Evolutionary conservation across 2,888 invertebrate genomes (phyloP).

Genomic region (Plebejus melissa): DNA sequence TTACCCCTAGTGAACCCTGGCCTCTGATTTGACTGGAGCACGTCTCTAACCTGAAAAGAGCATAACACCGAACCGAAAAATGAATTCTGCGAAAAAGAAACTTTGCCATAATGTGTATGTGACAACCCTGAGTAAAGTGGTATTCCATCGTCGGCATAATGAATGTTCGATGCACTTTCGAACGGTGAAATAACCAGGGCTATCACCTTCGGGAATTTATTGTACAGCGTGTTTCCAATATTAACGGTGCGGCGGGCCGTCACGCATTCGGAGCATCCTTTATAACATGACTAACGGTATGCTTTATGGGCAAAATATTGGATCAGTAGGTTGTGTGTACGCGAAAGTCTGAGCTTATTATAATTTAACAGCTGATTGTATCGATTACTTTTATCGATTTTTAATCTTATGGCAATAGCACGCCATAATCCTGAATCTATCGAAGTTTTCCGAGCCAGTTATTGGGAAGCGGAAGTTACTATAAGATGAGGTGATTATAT

Average conservation of each 20-base stretch:
- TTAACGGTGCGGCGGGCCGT: conserved; percentile 37
- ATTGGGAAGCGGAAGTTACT: background rate
- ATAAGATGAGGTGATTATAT: no score
- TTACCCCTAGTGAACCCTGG: no score
- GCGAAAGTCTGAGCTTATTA: conserved; percentile 34
- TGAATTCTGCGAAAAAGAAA: no score
- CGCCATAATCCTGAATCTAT: background rate
- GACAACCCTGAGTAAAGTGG: background rate
- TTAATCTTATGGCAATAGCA: background rate
- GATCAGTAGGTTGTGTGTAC: conserved; percentile 39
- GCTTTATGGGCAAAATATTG: conserved; percentile 41
- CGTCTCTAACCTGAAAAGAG: no score
- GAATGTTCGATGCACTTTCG: conserved; percentile 41
- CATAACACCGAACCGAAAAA: no score
- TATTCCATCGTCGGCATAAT: conserved; percentile 17
- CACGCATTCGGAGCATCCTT: conserved; percentile 46
- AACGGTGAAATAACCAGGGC: conserved; percentile 41
- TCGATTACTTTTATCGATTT: background rate
- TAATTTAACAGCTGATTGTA: conserved; percentile 1
- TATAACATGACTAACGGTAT: conserved; percentile 45
- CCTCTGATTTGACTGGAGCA: no score
- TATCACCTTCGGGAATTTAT: conserved; percentile 43
- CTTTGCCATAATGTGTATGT: background rate
- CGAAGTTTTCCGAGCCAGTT: background rate
- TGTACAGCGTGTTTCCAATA: conserved; percentile 41